Evolutionary conservation across 2,888 invertebrate species (phyloP).

Genomic region (Microplitis manilae): DNA sequence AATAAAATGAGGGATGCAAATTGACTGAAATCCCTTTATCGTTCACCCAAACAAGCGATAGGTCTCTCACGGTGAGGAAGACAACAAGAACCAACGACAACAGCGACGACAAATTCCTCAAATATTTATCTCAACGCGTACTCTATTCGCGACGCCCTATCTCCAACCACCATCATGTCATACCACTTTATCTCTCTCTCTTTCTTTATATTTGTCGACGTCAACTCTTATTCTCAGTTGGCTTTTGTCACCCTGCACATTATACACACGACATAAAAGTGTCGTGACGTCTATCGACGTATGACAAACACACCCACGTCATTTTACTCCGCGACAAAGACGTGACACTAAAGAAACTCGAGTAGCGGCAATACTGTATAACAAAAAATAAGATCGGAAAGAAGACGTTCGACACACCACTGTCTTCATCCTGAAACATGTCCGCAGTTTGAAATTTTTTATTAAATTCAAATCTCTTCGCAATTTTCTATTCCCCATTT

Average conservation of each 20-base stretch:
- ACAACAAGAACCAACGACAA: constrained; percentile 40
- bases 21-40: constrained; percentile 67
- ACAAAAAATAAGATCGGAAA: too few species aligned
- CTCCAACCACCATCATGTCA: constrained; percentile 50
- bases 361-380: not conserved
- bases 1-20: constrained; percentile 55
- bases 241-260: not conserved
- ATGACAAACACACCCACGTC: constrained; percentile 64
- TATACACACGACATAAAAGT: constrained; percentile 52
- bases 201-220: constrained; percentile 33
- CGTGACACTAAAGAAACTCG: not conserved
- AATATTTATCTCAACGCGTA: constrained; percentile 67
- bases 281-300: constrained; percentile 67
- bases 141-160: constrained; percentile 41
- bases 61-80: too few species aligned
- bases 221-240: too few species aligned
- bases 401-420: not conserved
- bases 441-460: too few species aligned
- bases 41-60: constrained; percentile 60
- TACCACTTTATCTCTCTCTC: constrained; percentile 35
- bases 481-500: too few species aligned
- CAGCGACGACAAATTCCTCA: constrained; percentile 68
- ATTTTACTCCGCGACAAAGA: not conserved
- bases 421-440: too few species aligned
- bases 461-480: too few species aligned